Evolutionary conservation across 2,797 vertebrate genomes (phyloP), one percentile per base, ranked within the genome.

Genomic region (Arnoldichthys spilopterus): DNA sequence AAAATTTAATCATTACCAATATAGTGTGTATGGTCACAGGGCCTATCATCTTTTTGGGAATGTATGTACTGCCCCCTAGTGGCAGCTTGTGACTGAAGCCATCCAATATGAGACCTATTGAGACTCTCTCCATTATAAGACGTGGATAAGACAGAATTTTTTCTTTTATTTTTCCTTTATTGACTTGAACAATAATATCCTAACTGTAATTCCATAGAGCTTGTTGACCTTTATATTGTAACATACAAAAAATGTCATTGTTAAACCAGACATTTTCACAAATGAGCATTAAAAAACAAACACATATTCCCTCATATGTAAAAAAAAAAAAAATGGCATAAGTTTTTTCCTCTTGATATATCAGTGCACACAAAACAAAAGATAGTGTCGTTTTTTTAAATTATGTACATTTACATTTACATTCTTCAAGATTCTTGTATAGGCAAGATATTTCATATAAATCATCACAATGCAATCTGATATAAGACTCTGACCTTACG

Each of bases 361-460:
- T 74, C 81, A 86, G 86, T 89, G 86, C 78, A 88, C 85, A 84
- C 77, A 76, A 75, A 75, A 28, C 37, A 37, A 77, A 81, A 79
- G 37, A 40, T 40, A 30, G 51, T 75, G 68, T 53, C 22, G n/a
- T 5, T 28, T 47, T 54, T 54, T 7, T 61, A 32, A 74, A 66
- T 68, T 86, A 79, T 80, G 58, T 86, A 79, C 73, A 83, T 63
- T 67, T 54, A 53, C 73, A 86, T 82, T 79, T 72, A 75, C 81
- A 79, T 30, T 74, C 34, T 56, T 53, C 22, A 51, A 67, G 62
- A 28, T 34, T 24, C 40, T 37, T 3, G 43, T 51, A 47, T 69
- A 69, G 67, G 53, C 11, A 58, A 43, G 22, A 9, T 68, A 30
- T 13, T 2, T 32, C 15, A 68, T 16, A 40, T 15, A 70, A 28